Evolutionary conservation across 2,888 invertebrate species (phyloP), one percentile per base, ranked within the genome.

Genomic region (Sarcophaga subvicina): DNA sequence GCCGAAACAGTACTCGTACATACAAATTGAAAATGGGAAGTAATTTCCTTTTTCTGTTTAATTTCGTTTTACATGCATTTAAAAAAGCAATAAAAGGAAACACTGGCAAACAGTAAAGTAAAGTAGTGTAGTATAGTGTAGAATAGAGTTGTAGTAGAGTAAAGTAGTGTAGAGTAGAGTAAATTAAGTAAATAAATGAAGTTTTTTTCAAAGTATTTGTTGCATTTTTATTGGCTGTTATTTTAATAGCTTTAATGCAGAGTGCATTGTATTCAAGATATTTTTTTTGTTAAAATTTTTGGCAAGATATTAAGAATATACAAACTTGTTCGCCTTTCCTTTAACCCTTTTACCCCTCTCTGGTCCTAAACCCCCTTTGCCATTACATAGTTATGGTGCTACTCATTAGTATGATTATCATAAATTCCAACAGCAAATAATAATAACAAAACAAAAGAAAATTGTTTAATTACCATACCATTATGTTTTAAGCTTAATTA

Each of bases 401-500:
- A 12, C 22, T 76, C 63, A 64, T 76, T 76, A 76, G 70, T 76
- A 59, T 73, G 73, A 70, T 75, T 71, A 83, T 83, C 69, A 73
- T 83, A 79, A 79, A 75, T 79, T 79, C 79, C 54, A 64, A 79
- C 22, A 54, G 54, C 54, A 54, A 54, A 54, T 17, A 54, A 54
- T 10, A 54, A 54, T 17, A 54, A 54, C 54, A 54, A 54, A 14
- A 54, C 67, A 69, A 78, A 83, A 78, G 8, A 37, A 37, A 37
- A 37, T 37, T 69, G 62, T 73, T 78, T 83, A 83, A 83, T 78
- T 72, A 49, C 63, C 63, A 69, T 72, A 49, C 63, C 63, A 69
- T 75, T 69, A 79, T 75, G 25, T 79, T 83, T 79, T 47, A 25
- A 79, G 79, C 73, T 83, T 79, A 83, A 83, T 83, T 83, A 79